These are phyloP conservation scores for Neosalanx taihuensis DNA, from an alignment of 2,797 vertebrate species.

Conservation along the genomic window DNA sequence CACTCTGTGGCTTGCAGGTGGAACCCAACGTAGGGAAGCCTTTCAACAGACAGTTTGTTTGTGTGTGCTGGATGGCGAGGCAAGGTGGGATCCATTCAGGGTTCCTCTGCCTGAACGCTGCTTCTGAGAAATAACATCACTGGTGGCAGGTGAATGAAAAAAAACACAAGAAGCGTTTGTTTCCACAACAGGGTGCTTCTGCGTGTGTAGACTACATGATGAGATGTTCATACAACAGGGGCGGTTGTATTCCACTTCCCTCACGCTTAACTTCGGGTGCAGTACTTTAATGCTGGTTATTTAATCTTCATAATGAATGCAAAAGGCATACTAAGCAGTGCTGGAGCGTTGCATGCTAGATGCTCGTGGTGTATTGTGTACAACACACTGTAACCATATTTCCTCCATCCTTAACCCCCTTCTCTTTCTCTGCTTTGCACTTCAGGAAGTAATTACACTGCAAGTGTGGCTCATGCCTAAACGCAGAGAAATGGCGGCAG, in stretches of 20 bases:
- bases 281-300: neutral
- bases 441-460: constrained; percentile 42
- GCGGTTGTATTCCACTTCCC: neutral
- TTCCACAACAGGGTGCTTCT: too few species aligned
- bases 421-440: constrained; percentile 27
- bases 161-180: neutral
- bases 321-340: neutral
- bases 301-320: neutral
- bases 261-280: neutral
- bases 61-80: neutral
- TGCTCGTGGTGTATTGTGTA: neutral
- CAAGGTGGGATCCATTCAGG: neutral
- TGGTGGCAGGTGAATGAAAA: neutral
- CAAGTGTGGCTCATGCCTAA: constrained; percentile 30
- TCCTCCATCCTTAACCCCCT: neutral
- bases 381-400: neutral
- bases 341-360: neutral
- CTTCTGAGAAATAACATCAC: neutral
- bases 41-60: constrained; percentile 27
- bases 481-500: neutral
- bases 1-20: neutral
- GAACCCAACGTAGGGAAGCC: neutral
- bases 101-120: neutral
- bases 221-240: neutral
- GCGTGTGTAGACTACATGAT: neutral